Conservation (phyloP, 2,888 invertebrate genomes). For the Amphipoea lucens region DNA sequence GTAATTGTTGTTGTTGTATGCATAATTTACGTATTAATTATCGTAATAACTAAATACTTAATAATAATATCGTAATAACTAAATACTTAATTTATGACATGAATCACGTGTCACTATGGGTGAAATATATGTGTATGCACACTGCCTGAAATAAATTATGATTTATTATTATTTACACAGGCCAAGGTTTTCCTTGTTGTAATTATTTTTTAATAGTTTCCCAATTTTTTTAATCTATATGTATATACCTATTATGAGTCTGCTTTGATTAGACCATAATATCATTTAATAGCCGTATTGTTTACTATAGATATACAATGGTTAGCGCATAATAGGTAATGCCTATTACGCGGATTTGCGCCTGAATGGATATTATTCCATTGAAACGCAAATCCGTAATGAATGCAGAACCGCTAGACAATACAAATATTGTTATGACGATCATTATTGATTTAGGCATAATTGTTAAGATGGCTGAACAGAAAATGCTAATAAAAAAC, state of each 20-base stretch:
- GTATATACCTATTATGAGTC: too few relatives aligned
- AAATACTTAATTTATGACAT: too few relatives aligned
- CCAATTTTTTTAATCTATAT: too few relatives aligned
- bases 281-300: conserved; percentile 38
- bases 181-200: neutral
- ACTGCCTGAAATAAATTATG: too few relatives aligned
- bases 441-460: conserved; percentile 27
- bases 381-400: conserved; percentile 54
- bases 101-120: too few relatives aligned
- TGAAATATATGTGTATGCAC: too few relatives aligned
- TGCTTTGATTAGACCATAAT: conserved; percentile 24
- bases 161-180: too few relatives aligned
- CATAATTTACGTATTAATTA: too few relatives aligned
- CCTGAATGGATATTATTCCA: conserved; percentile 56
- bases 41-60: too few relatives aligned
- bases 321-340: conserved; percentile 48
- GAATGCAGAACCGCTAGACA: conserved; percentile 45
- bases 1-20: too few relatives aligned
- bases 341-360: conserved; percentile 59
- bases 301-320: conserved; percentile 43
- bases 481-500: neutral
- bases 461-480: conserved; percentile 19
- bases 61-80: too few relatives aligned
- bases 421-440: conserved; percentile 41
- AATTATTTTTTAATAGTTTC: neutral